Evolutionary conservation across 30 jellyfish, hydroid and myxozoan species (phyloP), one percentile per base, ranked within the genome.

Genomic region (Cassiopea andromeda): DNA sequence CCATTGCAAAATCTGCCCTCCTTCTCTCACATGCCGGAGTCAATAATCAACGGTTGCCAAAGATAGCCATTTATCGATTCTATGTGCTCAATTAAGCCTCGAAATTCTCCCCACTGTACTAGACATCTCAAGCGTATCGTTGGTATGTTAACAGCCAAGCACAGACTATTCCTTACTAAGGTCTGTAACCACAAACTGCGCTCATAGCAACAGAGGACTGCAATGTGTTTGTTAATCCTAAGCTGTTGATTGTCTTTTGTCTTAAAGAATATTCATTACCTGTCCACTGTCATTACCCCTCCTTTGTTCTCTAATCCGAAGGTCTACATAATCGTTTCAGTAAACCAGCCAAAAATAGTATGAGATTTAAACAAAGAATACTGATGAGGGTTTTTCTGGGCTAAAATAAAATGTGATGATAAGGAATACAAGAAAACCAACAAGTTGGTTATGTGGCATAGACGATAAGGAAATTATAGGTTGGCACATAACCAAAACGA

Each of bases 131-230:
- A 64, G 8, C 19, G 43, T 2, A 2, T 16, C 73, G 5, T 54
- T 64, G 15, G 43, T 64, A 75, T 58, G 69, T 10, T 38, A 19
- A 27, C 68, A 27, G 68, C 64, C 69, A 38, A 44, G 38, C 38
- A 27, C 46, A 75, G 43, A 71, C 83, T 69, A 75, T 58, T 16
- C 12, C 44, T 18, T 43, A 68, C 44, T 43, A 75, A 64, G 87
- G 88, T 80, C 67, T 19, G 59, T 80, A 80, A 80, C 88, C 78
- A 80, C 80, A 60, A 73, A 2, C 38, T 54, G 88, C 38, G 46
- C 38, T 44, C 88, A 8, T 80, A 38, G 78, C 88, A 80, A 80
- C 88, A 44, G 60, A 60, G 19, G 46, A 80, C 16, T 60, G 75
- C 14, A 18, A 1, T 14, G 3, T 61, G 59, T 78, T 78, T 50